Conservation (phyloP, 2,888 invertebrate genomes). For the Perdita meconis region DNA sequence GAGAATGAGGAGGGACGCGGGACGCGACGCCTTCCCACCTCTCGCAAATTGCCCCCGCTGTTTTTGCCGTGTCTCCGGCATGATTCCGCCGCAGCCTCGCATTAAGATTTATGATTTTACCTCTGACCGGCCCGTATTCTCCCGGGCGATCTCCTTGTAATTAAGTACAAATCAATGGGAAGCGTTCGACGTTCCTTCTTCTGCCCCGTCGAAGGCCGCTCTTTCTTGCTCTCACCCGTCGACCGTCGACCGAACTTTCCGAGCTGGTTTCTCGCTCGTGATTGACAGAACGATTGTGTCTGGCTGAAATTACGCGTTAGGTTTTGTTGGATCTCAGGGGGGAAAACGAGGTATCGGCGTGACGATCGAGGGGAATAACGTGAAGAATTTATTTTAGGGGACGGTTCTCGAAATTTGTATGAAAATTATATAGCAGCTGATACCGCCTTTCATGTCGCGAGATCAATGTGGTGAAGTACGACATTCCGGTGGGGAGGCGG, state of each 20-base stretch:
- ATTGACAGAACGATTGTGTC: conserved; percentile 34
- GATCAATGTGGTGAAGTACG: too few relatives aligned
- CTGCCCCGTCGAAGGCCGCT: conserved; percentile 21
- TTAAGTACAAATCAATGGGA: conserved; percentile 41
- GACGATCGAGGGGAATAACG: conserved; percentile 1
- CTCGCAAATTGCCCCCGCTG: conserved; percentile 27
- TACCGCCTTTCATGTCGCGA: too few relatives aligned
- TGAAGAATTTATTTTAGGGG: not conserved
- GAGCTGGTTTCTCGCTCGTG: conserved; percentile 5
- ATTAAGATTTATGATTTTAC: conserved; percentile 38
- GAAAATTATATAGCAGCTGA: not conserved
- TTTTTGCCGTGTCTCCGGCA: conserved; percentile 19
- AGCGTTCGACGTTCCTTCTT: conserved; percentile 8
- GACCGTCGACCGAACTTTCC: not conserved
- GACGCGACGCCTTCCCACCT: not conserved
- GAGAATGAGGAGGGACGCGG: not conserved
- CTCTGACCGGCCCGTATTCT: not conserved
- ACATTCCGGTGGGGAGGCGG: too few relatives aligned
- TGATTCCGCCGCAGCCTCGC: not conserved
- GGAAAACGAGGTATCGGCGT: conserved; percentile 3
- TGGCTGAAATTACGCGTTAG: conserved; percentile 22
- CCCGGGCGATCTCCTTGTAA: not conserved
- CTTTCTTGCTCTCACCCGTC: not conserved
- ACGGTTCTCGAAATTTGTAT: not conserved
- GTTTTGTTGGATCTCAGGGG: not conserved